Base-by-base conservation (phyloP, 2,888 invertebrate species). In the Drosophila multiciliata region DNA sequence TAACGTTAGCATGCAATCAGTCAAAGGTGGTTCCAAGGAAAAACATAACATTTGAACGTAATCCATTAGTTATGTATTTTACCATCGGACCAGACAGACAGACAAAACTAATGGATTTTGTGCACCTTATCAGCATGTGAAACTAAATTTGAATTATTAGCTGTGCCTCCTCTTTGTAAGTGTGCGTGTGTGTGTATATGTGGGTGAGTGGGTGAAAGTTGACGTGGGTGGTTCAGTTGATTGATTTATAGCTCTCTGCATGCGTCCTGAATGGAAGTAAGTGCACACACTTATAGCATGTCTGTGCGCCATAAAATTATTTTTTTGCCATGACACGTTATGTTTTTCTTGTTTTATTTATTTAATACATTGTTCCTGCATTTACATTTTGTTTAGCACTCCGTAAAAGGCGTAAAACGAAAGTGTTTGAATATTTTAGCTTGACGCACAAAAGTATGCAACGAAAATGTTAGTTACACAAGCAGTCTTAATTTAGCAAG, bases 391-490 rank as follows among this genome's bases (percentile, higher is more conserved):
- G 29, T 55, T 72, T 54, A 66, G 57, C 63, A 35, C 45, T 36
- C 15, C n/a, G 12, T 20, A 4, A 58, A 54, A 29, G 23, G 23
- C 45, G 15, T n/a, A 29, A 36, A 35, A n/a, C 54, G 42, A 70
- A 36, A 60, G 26, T 26, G n/a, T 11, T 50, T 38, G 38, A 58
- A 74, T 66, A 49, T 63, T 68, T 64, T 40, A 29, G 61, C 45
- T 60, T 78, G 63, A 53, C 59, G 52, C 74, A 62, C 52, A 71
- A 67, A 69, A 74, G 65, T 74, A 78, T 78, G 70, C 78, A 71
- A 71, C 40, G 54, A 59, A 26, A 54, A 64, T 75, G 72, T 48
- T 29, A 38, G n/a, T 38, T 12, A 38, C 54, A 40, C 54, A 49
- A 55, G 54, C 54, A 5, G 32, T 8, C 8, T 15, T 20, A 38